Evolutionary conservation across 2,797 vertebrate species (phyloP).

Genomic region (Sebastes nivosus): DNA sequence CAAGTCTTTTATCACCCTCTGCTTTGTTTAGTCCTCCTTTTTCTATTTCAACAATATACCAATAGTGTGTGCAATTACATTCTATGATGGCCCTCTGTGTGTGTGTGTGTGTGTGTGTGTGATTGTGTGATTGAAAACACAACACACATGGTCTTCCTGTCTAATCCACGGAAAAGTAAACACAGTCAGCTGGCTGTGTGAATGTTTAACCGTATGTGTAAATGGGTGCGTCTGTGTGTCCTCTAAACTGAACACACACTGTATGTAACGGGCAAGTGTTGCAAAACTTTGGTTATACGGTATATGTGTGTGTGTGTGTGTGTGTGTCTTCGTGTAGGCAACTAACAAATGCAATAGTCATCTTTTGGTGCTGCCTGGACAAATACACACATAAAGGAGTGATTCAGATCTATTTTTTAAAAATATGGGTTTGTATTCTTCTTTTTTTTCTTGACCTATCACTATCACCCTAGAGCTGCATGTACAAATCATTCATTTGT

Average conservation of each 20-base stretch:
- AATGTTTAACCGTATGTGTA: slow-evolving; percentile 40
- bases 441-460: background rate
- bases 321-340: background rate
- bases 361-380: background rate
- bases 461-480: rapidly evolving
- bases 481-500: background rate
- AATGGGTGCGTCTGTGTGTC: slow-evolving; percentile 22
- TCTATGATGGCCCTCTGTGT: background rate
- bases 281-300: background rate
- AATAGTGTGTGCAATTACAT: background rate
- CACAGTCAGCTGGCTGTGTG: slow-evolving; percentile 25
- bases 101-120: background rate
- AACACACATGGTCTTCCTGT: slow-evolving; percentile 11
- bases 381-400: background rate
- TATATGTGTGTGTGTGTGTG: background rate
- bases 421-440: background rate
- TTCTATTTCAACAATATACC: background rate
- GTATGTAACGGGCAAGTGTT: background rate
- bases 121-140: slow-evolving; percentile 22
- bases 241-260: background rate
- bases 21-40: background rate
- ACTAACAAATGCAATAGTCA: background rate
- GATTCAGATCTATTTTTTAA: background rate
- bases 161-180: slow-evolving; percentile 39
- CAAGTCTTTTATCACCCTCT: background rate